Evolutionary conservation across 2,797 vertebrate genomes (phyloP).

Genomic region (Tokudaia tokunoshimensis): DNA sequence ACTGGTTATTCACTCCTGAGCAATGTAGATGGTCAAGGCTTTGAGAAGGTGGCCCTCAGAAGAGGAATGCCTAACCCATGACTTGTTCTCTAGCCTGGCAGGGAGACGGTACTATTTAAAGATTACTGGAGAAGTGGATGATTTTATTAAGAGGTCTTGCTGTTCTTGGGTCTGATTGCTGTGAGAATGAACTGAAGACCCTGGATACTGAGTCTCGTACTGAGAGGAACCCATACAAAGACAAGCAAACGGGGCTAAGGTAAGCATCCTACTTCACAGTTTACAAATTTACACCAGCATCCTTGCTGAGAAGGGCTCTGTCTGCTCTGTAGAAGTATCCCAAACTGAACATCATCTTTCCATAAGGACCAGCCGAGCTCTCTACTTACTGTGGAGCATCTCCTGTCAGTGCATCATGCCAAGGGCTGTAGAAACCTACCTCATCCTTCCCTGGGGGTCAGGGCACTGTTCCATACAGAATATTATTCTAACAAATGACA

Average conservation of each 20-base stretch:
- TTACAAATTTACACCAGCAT: not conserved
- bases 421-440: not conserved
- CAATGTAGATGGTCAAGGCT: not conserved
- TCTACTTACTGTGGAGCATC: not conserved
- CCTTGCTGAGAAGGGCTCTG: not conserved
- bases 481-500: not conserved
- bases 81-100: constrained; percentile 21
- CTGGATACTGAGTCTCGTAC: not conserved
- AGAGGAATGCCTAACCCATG: not conserved
- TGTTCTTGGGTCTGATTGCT: not conserved
- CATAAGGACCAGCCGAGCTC: not conserved
- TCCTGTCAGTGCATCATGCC: not conserved
- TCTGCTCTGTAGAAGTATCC: not conserved
- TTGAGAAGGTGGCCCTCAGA: not conserved
- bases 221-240: not conserved
- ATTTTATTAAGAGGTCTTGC: not conserved
- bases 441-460: not conserved
- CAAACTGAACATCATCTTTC: not conserved
- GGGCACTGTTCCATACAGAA: not conserved
- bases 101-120: not conserved
- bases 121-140: not conserved
- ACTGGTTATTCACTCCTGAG: not conserved
- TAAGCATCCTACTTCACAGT: not conserved
- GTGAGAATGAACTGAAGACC: not conserved
- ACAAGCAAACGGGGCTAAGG: not conserved